Evolutionary conservation across 2,888 invertebrate species (phyloP), one percentile per base, ranked within the genome.

Genomic region (Drosophila robusta): DNA sequence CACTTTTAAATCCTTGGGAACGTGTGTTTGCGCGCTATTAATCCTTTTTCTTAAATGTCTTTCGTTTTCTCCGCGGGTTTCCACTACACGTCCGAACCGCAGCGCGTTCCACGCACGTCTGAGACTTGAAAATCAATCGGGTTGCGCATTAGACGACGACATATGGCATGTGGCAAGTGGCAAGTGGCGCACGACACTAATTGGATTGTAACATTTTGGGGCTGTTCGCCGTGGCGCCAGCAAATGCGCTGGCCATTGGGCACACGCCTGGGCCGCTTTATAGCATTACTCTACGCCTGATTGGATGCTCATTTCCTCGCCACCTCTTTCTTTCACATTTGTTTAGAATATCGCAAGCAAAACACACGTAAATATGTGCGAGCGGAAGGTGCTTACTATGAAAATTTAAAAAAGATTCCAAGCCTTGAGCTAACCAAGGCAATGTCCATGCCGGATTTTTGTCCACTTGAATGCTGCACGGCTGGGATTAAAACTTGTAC

Each of bases 191-290:
- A 68, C 42, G 57, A 24, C 50, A 46, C 90, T 92, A 92, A 92
- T 92, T 92, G 91, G 91, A 92, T 92, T 92, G 91, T 76, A 86
- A 89, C 83, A 88, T 85, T 87, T 90, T 75, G 76, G 54, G 52
- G 55, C 52, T 72, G 47, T 72, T 36, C 56, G 58, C 66, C 22
- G 41, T 65, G 84, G 68, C 70, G 68, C 56, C 74, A 63, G 50
- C 54, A 49, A 60, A 61, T 55, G 47, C 51, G 44, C 34, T 69
- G 44, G 56, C 69, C 74, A 81, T 71, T 78, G 68, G 58, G 73
- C 63, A 62, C 73, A 75, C 66, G 47, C 44, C 60, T 63, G 64
- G 70, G 38, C 74, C 75, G 75, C 73, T 65, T 75, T 71, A 45
- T 54, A 62, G 57, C 56, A 75, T 86, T 84, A 74, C 83, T 86